A percentile compares a stretch with the other conserved stretches of the same genome.
Evolutionary conservation across 1,140 invertebrate species (phyloP).

Genomic region (Drosophila mayri): DNA sequence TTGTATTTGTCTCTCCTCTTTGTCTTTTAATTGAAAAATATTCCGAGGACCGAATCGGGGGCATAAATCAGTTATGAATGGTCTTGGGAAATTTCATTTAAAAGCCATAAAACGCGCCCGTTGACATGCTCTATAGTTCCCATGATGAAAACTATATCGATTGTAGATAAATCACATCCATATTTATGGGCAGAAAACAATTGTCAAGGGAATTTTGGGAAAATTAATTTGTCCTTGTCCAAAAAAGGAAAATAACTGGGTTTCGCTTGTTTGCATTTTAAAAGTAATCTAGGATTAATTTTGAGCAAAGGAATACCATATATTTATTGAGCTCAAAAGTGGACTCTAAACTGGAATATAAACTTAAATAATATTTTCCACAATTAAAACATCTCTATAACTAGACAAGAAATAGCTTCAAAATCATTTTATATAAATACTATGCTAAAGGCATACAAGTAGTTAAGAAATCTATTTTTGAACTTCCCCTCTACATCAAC

Average conservation of each 20-base stretch:
- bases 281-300: neutral
- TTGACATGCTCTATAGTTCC: slow-evolving; percentile 5
- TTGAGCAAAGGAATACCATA: neutral
- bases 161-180: slow-evolving; percentile 14
- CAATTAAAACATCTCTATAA: neutral
- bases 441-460: neutral
- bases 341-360: no score
- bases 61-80: slow-evolving; percentile 39
- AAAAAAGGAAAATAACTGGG: neutral
- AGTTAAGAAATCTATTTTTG: neutral
- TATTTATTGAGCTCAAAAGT: neutral
- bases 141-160: slow-evolving; percentile 17
- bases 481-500: neutral
- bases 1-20: slow-evolving; percentile 26
- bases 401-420: neutral
- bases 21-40: slow-evolving; percentile 56
- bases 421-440: neutral
- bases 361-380: neutral
- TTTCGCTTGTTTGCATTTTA: neutral
- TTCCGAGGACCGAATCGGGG: slow-evolving; percentile 18
- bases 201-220: neutral
- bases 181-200: slow-evolving; percentile 6
- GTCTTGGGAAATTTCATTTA: slow-evolving; percentile 24
- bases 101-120: slow-evolving; percentile 28
- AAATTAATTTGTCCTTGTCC: slow-evolving; percentile 6